phyloP scores from a whole-genome alignment of 1,140 invertebrate genomes.

The Cherax destructor region DNA sequence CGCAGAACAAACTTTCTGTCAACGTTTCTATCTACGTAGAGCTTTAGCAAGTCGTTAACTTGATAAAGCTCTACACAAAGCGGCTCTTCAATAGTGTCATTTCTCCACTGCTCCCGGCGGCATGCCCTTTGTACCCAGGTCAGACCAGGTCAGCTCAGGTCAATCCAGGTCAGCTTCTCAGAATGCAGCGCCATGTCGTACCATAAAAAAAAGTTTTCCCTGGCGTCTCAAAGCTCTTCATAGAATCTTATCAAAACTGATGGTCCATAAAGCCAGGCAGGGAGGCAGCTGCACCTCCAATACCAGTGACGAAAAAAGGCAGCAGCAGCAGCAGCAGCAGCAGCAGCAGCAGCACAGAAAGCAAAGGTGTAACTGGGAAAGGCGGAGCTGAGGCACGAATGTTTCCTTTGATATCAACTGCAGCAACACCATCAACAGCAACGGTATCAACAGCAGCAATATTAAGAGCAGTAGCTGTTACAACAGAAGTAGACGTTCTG shows the following conservation, averaged over 20 bases:
- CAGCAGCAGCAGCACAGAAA: neutral
- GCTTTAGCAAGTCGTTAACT: no score
- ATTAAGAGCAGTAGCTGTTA: neutral
- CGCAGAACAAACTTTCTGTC: no score
- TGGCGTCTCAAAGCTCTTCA: neutral
- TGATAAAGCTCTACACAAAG: no score
- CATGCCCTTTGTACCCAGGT: no score
- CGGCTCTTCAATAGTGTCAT: no score
- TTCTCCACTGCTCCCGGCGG: no score
- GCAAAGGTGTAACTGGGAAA: neutral
- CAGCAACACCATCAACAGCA: neutral
- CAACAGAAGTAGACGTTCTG: no score
- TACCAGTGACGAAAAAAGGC: no score
- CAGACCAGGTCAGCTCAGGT: no score
- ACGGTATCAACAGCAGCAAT: neutral
- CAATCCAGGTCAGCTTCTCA: neutral
- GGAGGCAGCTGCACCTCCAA: neutral
- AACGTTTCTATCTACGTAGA: no score
- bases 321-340: neutral
- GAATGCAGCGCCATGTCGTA: neutral
- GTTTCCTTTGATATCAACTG: neutral
- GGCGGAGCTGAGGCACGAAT: no score
- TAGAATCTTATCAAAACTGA: slow-evolving; percentile 4
- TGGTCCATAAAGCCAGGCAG: neutral
- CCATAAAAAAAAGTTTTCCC: neutral